Conservation (phyloP, 2,888 invertebrate species). For the Pasiphila rectangulata region DNA sequence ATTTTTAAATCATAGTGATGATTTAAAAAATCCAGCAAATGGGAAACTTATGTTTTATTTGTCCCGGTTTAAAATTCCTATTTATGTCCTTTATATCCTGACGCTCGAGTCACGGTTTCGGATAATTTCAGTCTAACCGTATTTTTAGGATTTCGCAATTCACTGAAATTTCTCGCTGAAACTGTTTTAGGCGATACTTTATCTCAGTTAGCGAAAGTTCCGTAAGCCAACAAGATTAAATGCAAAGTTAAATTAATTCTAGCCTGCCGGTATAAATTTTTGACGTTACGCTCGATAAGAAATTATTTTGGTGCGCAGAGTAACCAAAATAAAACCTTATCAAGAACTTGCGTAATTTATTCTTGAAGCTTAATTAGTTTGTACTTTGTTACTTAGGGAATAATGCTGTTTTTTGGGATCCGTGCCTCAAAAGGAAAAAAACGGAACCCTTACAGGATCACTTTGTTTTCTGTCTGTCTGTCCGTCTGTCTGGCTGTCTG, state of each 20-base stretch:
- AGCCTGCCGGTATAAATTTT: slow-evolving; percentile 58
- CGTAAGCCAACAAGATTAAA: slow-evolving; percentile 73
- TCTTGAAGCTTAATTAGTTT: slow-evolving; percentile 29
- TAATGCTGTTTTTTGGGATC: no score
- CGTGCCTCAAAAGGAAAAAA: no score
- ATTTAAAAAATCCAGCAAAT: no score
- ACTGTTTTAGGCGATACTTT: slow-evolving; percentile 70
- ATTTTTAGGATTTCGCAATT: not conserved
- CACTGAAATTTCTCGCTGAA: slow-evolving; percentile 1
- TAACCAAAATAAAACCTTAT: slow-evolving; percentile 14
- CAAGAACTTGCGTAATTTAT: slow-evolving; percentile 11
- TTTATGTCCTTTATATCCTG: no score
- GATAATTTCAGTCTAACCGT: slow-evolving; percentile 8
- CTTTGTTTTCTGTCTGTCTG: no score
- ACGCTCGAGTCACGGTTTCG: no score
- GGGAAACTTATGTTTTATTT: no score
- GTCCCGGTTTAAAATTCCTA: no score
- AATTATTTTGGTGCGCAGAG: slow-evolving; percentile 30
- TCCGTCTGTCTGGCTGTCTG: no score
- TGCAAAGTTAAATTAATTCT: slow-evolving; percentile 77
- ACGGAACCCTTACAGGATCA: no score
- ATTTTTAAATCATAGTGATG: no score
- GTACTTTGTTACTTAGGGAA: no score
- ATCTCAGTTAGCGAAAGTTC: slow-evolving; percentile 70
- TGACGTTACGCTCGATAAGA: slow-evolving; percentile 52